Conservation (phyloP, 2,888 invertebrate species). For the Odontomyia ornata region DNA sequence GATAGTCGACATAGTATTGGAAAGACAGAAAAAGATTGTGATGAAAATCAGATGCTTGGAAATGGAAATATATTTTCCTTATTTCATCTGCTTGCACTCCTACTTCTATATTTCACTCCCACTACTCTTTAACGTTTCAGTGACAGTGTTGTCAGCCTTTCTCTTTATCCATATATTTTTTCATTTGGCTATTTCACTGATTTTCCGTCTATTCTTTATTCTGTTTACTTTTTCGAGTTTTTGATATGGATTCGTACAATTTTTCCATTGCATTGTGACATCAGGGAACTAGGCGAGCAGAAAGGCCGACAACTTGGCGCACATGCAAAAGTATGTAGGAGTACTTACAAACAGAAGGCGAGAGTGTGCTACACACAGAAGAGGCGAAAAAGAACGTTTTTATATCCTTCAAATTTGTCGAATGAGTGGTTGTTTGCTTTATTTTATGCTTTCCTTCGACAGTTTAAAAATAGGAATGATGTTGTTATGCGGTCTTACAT, state of each 20-base stretch:
- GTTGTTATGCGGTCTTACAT: not conserved
- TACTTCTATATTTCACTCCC: too few species aligned
- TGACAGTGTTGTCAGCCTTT: too few species aligned
- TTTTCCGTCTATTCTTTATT: not conserved
- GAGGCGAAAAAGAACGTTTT: not conserved
- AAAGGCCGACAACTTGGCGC: not conserved
- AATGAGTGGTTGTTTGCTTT: not conserved
- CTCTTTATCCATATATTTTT: not conserved
- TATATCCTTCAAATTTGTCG: conserved; percentile 4
- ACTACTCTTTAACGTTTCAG: too few species aligned
- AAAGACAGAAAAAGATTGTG: too few species aligned
- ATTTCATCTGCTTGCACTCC: too few species aligned
- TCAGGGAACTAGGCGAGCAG: not conserved
- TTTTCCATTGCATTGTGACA: not conserved
- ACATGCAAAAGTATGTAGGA: not conserved
- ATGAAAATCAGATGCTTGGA: too few species aligned
- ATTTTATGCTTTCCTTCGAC: not conserved
- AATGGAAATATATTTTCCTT: too few species aligned
- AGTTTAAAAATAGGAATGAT: not conserved
- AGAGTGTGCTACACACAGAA: too few species aligned
- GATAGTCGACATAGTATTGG: too few species aligned
- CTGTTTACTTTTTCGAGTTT: not conserved
- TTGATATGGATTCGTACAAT: too few species aligned
- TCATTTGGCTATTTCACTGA: not conserved
- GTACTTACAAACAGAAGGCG: too few species aligned